Evolutionary conservation across 2,797 vertebrate species (phyloP), one percentile per base, ranked within the genome.

Genomic region (Sparidentex hasta): DNA sequence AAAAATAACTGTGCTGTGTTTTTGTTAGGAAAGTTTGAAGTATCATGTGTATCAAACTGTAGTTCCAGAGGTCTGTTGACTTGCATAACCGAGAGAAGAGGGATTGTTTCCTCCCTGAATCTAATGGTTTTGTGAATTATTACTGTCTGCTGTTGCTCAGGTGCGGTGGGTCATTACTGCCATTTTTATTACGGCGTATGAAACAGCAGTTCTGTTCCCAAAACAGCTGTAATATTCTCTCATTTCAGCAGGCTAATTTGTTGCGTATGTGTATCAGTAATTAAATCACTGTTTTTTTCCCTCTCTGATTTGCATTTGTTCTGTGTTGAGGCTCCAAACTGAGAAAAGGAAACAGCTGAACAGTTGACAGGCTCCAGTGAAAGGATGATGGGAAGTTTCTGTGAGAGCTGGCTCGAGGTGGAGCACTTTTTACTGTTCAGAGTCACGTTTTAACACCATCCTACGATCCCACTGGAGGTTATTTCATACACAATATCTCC

Each of bases 241-340:
- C 27, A 78, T 68, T 84, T 64, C 58, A 72, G 17, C 20, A 57
- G 74, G 56, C 27, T 65, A 43, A 72, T 80, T 56, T 74, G 44
- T 41, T 50, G 57, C 63, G 12, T 63, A 48, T 71, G 74, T 80
- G 74, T 84, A 38, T 56, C 79, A 80, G 69, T 82, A 74, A 89
- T 83, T 62, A 72, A 73, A 90, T 82, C 63, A 72, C 65, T 81
- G 82, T 87, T 87, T 83, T 76, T 38, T 33, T 27, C 4, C 29
- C 65, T 55, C 47, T 58, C 54, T 83, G 7, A 67, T 84, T 74
- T 75, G 64, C 50, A 65, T 67, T 51, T 76, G 25, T 85, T 82
- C 33, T 81, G 67, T 74, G 82, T 81, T 66, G 11, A 50, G 3
- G 5, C 48, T n/a, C 2, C 20, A 63, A 63, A 44, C 3, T 33